Base-by-base conservation (phyloP, 2,797 vertebrate species). In the Scolopax rusticola region DNA sequence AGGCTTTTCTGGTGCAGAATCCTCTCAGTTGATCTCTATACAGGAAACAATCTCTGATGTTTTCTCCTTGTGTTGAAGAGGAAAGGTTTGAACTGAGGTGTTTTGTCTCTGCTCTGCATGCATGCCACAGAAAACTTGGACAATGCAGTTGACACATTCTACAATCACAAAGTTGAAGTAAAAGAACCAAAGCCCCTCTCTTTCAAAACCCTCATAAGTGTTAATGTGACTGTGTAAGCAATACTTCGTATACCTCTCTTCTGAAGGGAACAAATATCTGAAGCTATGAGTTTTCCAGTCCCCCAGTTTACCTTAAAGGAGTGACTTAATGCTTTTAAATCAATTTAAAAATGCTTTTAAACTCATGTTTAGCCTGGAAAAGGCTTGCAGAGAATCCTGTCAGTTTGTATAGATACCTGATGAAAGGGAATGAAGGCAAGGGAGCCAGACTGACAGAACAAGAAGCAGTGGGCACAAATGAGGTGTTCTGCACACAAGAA, bases 1-100 rank as follows among this genome's bases (percentile, higher is more conserved):
- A 69, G 47, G 41, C 50, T 90, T 91, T 89, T 90, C 75, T 91
- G 57, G 10, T 77, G 33, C 70, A 90, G 85, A 45, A 53, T 69
- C 23, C 45, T 93, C 71, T 89, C 33, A 68, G 63, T 40, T 82
- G 65, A 60, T 77, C 67, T 90, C 63, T 80, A 83, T 19, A 71
- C 27, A 78, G 65, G 59, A 85, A 91, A 84, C 9, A 69, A 73
- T 59, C 32, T 81, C 71, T 90, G 60, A 25, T 89, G 17, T 59
- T 96, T 93, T 80, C 36, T 69, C 54, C 51, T 82, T 3, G 1
- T 68, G 68, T 45, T 75, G 80, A 74, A 80, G 59, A 65, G 57
- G 68, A 74, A 84, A 87, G 53, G 51, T 54, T 92, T 81, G 68
- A 74, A 64, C 32, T 64, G 70, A 67, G n/a, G 32, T 77, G 51